Evolutionary conservation across 2,888 invertebrate genomes (phyloP).

Genomic region (Enoplolaimus lenunculus): DNA sequence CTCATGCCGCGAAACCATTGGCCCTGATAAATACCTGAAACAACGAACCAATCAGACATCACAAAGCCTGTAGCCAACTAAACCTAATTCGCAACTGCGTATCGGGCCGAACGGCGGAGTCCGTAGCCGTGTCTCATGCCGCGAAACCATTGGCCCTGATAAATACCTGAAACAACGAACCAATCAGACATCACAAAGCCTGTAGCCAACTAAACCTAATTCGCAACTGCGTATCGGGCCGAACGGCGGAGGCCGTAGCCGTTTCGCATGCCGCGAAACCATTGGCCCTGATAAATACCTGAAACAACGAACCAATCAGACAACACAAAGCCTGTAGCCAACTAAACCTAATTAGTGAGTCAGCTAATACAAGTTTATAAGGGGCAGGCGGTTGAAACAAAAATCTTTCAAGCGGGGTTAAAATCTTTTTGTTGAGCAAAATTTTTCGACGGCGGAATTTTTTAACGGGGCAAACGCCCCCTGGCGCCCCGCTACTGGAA

Average conservation of each 20-base stretch:
- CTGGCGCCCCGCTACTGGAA: no score
- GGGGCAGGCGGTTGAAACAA: no score
- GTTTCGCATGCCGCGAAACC: constrained; percentile 93
- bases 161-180: constrained; percentile 43
- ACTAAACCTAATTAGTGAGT: no score
- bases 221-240: constrained; percentile 92
- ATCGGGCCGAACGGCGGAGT: constrained; percentile 86
- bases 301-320: constrained; percentile 21
- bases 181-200: no score
- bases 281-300: constrained; percentile 72
- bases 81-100: no score
- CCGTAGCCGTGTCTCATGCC: constrained; percentile 99
- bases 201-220: no score
- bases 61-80: not conserved
- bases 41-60: no score
- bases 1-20: constrained; percentile 98
- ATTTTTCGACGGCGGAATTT: no score
- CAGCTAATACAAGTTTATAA: no score
- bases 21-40: constrained; percentile 57
- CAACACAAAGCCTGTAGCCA: not conserved
- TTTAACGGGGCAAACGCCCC: no score
- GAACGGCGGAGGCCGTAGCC: constrained; percentile 96
- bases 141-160: constrained; percentile 95
- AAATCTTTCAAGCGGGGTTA: no score
- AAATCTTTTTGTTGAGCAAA: no score